Base-by-base conservation (phyloP, 2,113 vertebrate species). In the Percina caprodes region DNA sequence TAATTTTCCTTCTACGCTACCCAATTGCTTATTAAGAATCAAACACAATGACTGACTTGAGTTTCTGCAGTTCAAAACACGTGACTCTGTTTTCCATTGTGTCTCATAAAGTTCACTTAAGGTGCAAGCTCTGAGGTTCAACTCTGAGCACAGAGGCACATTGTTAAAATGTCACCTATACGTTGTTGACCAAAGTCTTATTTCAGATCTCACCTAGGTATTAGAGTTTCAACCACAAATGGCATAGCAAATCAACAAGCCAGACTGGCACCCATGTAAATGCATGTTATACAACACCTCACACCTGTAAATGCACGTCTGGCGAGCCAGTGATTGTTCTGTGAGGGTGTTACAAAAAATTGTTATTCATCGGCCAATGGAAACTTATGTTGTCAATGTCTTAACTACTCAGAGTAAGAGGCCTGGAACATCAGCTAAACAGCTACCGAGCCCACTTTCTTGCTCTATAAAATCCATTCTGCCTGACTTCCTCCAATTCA, bases 291-390 rank as follows among this genome's bases (percentile, higher is more conserved):
- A 80, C 72, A 91, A 89, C 69, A 70, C 18, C 55, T 79, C 69
- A 82, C 73, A 74, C 82, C 80, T 88, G 62, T 60, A 77, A 84
- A 76, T 80, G 56, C 14, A 81, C 3, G 19, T 74, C 54, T 80
- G 60, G n/a, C 4, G 14, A 39, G 81, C 58, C 69, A 60, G 2
- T 16, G 26, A 71, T 67, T 62, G 1, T 61, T 49, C 35, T 48
- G 21, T n/a, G 58, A 76, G 61, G 48, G 52, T 69, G 73, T 76
- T 69, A 16, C n/a, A 75, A 1, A 42, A 26, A 63, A 33, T 21
- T 71, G 39, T 46, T 15, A 18, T 46, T 74, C 54, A 54, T 61
- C 21, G 0, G 23, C 54, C 26, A 51, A 61, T 68, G 63, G 67
- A 67, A 83, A 82, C 77, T 26, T 1, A 77, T 80, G 67, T 46